Evolutionary conservation across 2,797 vertebrate species (phyloP), one percentile per base, ranked within the genome.

Genomic region (Nasua narica): DNA sequence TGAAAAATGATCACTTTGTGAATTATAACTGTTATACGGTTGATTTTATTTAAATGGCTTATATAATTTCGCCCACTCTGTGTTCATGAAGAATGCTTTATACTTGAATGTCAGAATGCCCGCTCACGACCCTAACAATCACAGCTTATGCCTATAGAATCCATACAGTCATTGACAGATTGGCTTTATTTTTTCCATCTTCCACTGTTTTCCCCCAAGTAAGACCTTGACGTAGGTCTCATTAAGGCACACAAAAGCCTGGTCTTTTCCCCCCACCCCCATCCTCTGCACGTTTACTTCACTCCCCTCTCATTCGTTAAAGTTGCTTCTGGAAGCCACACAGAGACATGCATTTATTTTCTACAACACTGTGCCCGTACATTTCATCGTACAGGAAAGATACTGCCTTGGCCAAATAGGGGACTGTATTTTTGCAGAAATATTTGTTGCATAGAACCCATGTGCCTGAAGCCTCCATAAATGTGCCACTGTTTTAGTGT

Each of bases 1-100:
- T 98, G 95, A 81, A 96, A 97, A 97, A 92, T 87, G 81, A 93
- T 93, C 94, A 8, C 60, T 96, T 97, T 97, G 89, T 96, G 97
- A 97, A 95, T 90, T 56, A 50, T 97, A 54, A 94, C 52, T 90
- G 91, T 92, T 97, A 96, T 90, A 74, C 37, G 37, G 93, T 65
- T 97, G 90, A 94, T 98, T 98, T 98, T 89, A 94, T 97, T 97
- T 97, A 97, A 97, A 98, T 91, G 82, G 92, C 95, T 90, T 94
- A 74, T 67, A 52, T 96, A 96, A 97, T 98, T 97, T 78, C 67
- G 23, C 89, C 91, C 72, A 58, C 87, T 97, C 78, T 89, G 90
- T 93, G 65, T 97, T 96, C 79, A 52, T 93, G 86, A 96, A 97
- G 95, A 96, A 88, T 32, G 9, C 77, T 87, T 92, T 76, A 83